phyloP scores from a whole-genome alignment of 1,140 invertebrate species.

The Hyposmocoma kahamanoa region DNA sequence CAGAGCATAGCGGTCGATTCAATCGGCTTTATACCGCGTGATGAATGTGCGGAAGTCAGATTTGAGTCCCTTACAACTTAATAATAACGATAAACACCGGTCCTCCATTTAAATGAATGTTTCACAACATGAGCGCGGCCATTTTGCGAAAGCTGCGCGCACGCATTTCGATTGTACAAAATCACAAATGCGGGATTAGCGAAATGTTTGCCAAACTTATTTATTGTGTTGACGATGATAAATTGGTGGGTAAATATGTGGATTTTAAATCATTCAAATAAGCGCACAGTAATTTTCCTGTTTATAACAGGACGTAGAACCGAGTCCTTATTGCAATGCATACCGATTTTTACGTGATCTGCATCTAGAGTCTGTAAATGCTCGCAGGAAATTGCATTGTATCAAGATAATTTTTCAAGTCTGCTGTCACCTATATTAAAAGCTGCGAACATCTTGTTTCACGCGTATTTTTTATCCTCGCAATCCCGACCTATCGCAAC shows the following conservation, averaged over 20 bases:
- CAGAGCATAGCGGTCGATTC: conserved; percentile 21
- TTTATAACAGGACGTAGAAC: no score
- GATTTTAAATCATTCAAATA: background rate
- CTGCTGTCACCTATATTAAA: no score
- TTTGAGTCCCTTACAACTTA: conserved; percentile 54
- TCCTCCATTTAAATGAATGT: conserved; percentile 56
- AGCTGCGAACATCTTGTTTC: conserved; percentile 11
- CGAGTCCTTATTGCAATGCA: no score
- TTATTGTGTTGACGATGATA: conserved; percentile 43
- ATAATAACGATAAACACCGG: conserved; percentile 64
- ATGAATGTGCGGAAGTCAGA: conserved; percentile 61
- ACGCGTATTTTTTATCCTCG: conserved; percentile 16
- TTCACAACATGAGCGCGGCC: conserved; percentile 55
- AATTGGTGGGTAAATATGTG: conserved; percentile 19
- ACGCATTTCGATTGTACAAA: conserved; percentile 28
- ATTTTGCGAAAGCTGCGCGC: conserved; percentile 44
- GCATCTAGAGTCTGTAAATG: no score
- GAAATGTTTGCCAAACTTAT: conserved; percentile 53
- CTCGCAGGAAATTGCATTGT: no score
- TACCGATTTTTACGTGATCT: no score
- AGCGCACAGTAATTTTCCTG: no score
- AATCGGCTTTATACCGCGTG: conserved; percentile 34
- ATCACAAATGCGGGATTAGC: conserved; percentile 44
- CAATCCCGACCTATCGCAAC: conserved; percentile 21
- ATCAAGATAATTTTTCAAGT: no score